Evolutionary conservation across 2,113 vertebrate species (phyloP).

Genomic region (Neodontobutis hainanensis): DNA sequence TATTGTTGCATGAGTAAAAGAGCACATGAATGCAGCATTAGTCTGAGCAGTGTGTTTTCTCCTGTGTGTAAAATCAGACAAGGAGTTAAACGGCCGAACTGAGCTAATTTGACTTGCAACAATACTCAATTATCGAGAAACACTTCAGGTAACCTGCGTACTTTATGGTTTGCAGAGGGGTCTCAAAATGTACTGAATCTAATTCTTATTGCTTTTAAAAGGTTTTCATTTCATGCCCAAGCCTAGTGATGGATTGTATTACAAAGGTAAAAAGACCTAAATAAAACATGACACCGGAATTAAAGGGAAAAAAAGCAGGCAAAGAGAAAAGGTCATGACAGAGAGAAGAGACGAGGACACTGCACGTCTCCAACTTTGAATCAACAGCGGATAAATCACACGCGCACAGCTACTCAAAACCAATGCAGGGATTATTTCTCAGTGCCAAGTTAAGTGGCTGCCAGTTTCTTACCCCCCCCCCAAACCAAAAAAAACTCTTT

Average conservation of each 20-base stretch:
- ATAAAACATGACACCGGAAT: conserved; percentile 12
- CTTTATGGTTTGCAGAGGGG: too few species aligned
- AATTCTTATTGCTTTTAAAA: too few species aligned
- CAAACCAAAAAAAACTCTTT: conserved; percentile 31
- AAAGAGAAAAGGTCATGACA: conserved; percentile 47
- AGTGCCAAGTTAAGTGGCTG: conserved; percentile 72
- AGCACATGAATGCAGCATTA: too few species aligned
- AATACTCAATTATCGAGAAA: too few species aligned
- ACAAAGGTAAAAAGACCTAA: conserved; percentile 5
- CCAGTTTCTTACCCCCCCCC: conserved; percentile 51
- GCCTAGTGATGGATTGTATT: background rate
- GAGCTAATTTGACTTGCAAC: too few species aligned
- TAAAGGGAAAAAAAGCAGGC: conserved; percentile 17
- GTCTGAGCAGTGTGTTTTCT: too few species aligned
- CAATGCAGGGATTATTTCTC: conserved; percentile 64
- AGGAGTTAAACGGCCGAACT: too few species aligned
- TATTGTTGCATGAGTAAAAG: too few species aligned
- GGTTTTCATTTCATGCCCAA: background rate
- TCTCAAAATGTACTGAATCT: too few species aligned
- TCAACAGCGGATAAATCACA: conserved; percentile 73
- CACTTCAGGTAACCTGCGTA: too few species aligned
- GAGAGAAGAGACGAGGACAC: conserved; percentile 53
- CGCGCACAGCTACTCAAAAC: conserved; percentile 44
- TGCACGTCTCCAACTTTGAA: conserved; percentile 59
- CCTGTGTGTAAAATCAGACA: too few species aligned